phyloP scores from a whole-genome alignment of 2,888 invertebrate species.

The Elegia similella region DNA sequence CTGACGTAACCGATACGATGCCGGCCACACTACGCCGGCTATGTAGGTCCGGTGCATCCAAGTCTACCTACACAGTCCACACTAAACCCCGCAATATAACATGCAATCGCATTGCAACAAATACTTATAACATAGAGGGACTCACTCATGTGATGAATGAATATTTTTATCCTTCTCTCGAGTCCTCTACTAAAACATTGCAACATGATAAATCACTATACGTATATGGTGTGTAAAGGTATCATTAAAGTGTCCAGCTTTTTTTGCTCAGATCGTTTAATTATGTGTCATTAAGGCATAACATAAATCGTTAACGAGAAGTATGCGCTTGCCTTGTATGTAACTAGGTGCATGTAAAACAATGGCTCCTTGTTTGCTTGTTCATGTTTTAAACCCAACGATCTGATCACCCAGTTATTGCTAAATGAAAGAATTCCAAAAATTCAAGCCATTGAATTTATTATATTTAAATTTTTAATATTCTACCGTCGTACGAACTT shows the following conservation, averaged over 20 bases:
- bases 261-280: slow-evolving; percentile 15
- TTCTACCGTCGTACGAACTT: slow-evolving; percentile 57
- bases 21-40: slow-evolving; percentile 60
- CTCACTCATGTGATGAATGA: slow-evolving; percentile 15
- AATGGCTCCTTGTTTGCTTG: slow-evolving; percentile 8
- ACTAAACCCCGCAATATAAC: slow-evolving; percentile 24
- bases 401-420: slow-evolving; percentile 27
- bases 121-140: slow-evolving; percentile 12
- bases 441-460: slow-evolving; percentile 62
- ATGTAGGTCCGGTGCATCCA: slow-evolving; percentile 55
- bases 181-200: slow-evolving; percentile 8
- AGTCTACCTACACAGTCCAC: slow-evolving; percentile 24
- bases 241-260: slow-evolving; percentile 16
- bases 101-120: slow-evolving; percentile 24
- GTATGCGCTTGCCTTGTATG: slow-evolving; percentile 7
- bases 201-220: slow-evolving; percentile 13
- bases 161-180: slow-evolving; percentile 15
- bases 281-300: slow-evolving; percentile 17
- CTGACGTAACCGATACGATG: slow-evolving; percentile 61
- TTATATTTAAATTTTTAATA: slow-evolving; percentile 56
- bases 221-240: slow-evolving; percentile 15
- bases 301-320: slow-evolving; percentile 14
- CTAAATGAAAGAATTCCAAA: slow-evolving; percentile 60
- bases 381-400: neutral
- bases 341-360: slow-evolving; percentile 2